These are phyloP conservation scores for Tor tambroides DNA, from an alignment of 2,113 vertebrate species.

Conservation along the genomic window DNA sequence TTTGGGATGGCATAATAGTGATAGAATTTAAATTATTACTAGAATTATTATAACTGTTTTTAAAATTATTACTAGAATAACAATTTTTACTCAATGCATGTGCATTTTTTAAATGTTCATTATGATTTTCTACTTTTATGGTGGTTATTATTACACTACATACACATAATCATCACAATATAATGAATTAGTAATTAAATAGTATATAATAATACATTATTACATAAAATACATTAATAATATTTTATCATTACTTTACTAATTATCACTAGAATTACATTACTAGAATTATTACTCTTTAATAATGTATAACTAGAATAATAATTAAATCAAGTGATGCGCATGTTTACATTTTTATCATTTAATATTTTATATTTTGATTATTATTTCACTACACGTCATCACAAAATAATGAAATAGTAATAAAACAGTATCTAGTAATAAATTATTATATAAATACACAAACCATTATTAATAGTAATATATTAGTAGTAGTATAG, in stretches of 20 bases:
- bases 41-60: neutral
- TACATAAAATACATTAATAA: neutral
- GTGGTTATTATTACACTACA: neutral
- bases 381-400: neutral
- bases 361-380: neutral
- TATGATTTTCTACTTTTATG: neutral
- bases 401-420: neutral
- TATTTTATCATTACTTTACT: neutral
- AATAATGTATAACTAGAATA: neutral
- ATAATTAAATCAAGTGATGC: neutral
- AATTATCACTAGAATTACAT: too few relatives aligned
- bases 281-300: neutral
- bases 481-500: too few relatives aligned
- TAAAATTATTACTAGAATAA: neutral
- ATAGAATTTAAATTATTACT: neutral
- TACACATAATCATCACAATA: neutral
- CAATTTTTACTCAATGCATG: neutral
- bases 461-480: too few relatives aligned
- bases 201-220: neutral
- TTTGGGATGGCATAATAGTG: too few relatives aligned
- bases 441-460: neutral
- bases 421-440: neutral
- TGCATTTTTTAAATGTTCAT: neutral
- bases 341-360: neutral
- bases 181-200: neutral